Base-by-base conservation (phyloP, 2,113 vertebrate species). In the Burhinus oedicnemus region DNA sequence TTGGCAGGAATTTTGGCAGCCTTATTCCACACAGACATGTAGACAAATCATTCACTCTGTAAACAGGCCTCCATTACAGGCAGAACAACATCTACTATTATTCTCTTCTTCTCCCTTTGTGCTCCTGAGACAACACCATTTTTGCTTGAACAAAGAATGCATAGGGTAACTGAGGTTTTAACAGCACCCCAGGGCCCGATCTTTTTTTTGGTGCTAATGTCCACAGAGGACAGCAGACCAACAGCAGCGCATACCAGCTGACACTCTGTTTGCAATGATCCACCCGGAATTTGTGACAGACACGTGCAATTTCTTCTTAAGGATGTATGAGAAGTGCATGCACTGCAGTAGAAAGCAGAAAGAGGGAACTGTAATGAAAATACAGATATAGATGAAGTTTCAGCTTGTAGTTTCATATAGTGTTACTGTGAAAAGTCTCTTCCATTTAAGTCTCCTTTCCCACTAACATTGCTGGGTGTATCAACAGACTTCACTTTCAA, bases 1-100 rank as follows among this genome's bases (percentile, higher is more conserved):
- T 91, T 84, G 80, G 64, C 38, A 86, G 72, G 62, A 91, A 88
- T 77, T 91, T 93, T 83, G 82, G 45, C 92, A 90, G 75, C 30
- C 10, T 86, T 80, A 62, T 62, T 93, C 40, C 29, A 83, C 51
- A 65, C 25, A 94, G 75, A 58, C 36, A 86, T 13, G n/a, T 36
- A 90, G 65, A 82, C 58, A 80, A 72, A 92, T 70, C 36, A 52
- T 69, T 92, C 57, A 42, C 29, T 54, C 64, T 66, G 7, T 70
- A 86, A 96, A 86, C 64, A 70, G 42, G 23, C 15, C 16, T 80
- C 29, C 20, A 51, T 52, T 70, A 78, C 17, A 81, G 51, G 12
- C 72, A 87, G 68, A 90, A 77, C 49, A 78, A 83, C 9, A 62
- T 42, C 42, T 77, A 25, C 44, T 79, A 6, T 71, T 85, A 60